Evolutionary conservation across 1,140 invertebrate genomes (phyloP), one percentile per base, ranked within the genome.

Genomic region (Oedothorax gibbosus): DNA sequence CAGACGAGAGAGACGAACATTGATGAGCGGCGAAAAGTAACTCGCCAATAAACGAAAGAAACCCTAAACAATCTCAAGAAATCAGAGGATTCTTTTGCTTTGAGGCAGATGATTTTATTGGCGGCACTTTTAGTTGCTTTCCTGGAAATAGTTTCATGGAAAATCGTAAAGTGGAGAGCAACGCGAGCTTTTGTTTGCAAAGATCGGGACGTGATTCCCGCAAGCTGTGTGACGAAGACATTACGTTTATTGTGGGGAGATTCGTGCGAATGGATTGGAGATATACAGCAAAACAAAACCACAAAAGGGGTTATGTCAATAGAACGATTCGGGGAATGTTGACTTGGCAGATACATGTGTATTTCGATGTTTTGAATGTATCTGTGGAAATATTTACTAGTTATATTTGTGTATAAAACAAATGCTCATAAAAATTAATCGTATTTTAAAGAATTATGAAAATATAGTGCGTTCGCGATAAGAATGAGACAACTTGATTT

Each of bases 71-170:
- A 69, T 35, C 35, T 50, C 54, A 7, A 20, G 14, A 71, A 66
- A 68, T 71, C n/a, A 57, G 57, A 1, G 51, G 68, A 64, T 56
- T 50, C 65, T 69, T 57, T 82, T 73, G 68, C 80, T 82, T 71
- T 73, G 68, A 82, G 80, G 80, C 68, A 82, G 73, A 82, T 20
- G 80, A 82, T 73, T 82, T 82, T 82, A 82, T 82, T 82, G 80
- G 80, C 72, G 54, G 14, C 66, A 72, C 56, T 73, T 82, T 73
- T 81, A 81, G 78, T 81, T 82, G 80, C 20, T 73, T 51, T 64
- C 18, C 49, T 21, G 60, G 57, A 73, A 71, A 82, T 82, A 51
- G 68, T 73, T 73, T 14, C 35, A 49, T 68, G 9, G 11, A 14
- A 56, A 82, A 72, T 82, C 80, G 53, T 82, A 82, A 82, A 82